A percentile compares a stretch with the other conserved stretches of the same genome.
These are phyloP conservation scores for Ochropleura leucogaster DNA, from an alignment of 2,888 invertebrate species.

Conservation along the genomic window DNA sequence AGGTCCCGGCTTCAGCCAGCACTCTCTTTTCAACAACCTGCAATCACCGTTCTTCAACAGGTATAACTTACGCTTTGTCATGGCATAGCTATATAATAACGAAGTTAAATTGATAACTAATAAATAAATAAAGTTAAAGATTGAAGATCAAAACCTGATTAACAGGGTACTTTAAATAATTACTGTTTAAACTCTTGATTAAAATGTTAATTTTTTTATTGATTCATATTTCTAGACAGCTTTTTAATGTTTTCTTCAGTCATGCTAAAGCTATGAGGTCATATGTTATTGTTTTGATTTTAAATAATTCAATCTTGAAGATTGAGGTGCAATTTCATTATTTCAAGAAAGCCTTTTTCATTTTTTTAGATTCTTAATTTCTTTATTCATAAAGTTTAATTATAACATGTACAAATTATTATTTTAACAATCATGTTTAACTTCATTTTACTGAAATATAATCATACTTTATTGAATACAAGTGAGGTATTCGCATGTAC, in stretches of 20 bases:
- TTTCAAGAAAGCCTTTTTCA: constrained; percentile 10
- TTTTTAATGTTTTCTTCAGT: constrained; percentile 8
- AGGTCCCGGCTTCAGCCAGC: constrained; percentile 89
- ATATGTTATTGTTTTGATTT: no score
- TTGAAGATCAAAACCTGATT: constrained; percentile 34
- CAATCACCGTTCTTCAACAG: constrained; percentile 90
- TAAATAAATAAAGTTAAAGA: constrained; percentile 19
- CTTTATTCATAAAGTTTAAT: constrained; percentile 51
- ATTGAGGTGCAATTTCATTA: constrained; percentile 2
- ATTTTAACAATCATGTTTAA: constrained; percentile 34
- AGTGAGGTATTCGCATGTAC: constrained; percentile 46
- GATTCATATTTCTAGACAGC: constrained; percentile 2
- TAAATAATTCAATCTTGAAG: constrained; percentile 1
- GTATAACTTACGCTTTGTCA: constrained; percentile 66
- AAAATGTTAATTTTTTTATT: not conserved
- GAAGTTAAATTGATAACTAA: constrained; percentile 28
- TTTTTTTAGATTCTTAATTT: constrained; percentile 16
- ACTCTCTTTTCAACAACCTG: constrained; percentile 88
- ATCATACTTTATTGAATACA: constrained; percentile 51
- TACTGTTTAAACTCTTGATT: not conserved
- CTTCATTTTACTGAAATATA: constrained; percentile 23
- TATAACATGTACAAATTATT: constrained; percentile 46
- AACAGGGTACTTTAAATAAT: constrained; percentile 34
- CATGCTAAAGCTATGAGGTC: not conserved
- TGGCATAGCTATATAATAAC: constrained; percentile 50